These are phyloP conservation scores for Pristionchus entomophagus DNA, from an alignment of 2,888 invertebrate genomes.

Conservation along the genomic window DNA sequence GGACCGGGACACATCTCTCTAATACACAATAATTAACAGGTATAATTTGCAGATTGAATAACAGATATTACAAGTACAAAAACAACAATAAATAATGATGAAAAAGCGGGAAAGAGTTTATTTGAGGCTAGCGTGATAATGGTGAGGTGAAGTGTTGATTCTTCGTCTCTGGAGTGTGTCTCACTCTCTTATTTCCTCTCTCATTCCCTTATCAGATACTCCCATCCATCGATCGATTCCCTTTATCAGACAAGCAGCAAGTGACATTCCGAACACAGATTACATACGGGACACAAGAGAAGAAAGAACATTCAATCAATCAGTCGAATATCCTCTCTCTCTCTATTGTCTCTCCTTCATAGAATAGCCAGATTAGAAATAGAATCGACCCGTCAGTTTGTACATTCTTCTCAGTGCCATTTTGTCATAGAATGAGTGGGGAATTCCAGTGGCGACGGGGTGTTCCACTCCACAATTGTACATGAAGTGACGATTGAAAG, in stretches of 20 bases:
- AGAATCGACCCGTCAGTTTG: slow-evolving; percentile 73
- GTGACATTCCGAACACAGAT: slow-evolving; percentile 7
- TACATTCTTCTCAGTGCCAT: slow-evolving; percentile 66
- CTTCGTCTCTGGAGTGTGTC: slow-evolving; percentile 38
- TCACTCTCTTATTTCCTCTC: slow-evolving; percentile 42
- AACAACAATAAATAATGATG: slow-evolving; percentile 18
- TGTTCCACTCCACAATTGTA: slow-evolving; percentile 62
- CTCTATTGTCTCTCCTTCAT: not conserved
- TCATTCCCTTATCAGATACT: slow-evolving; percentile 12
- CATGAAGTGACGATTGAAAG: slow-evolving; percentile 74
- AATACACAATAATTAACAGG: not conserved
- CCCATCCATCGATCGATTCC: slow-evolving; percentile 14
- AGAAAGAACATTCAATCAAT: not conserved
- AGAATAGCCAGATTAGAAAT: slow-evolving; percentile 54
- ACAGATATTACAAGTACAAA: not conserved
- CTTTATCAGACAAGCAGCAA: not conserved
- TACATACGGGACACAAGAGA: not conserved
- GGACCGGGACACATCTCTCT: slow-evolving; percentile 53
- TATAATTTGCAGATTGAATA: not conserved
- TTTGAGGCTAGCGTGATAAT: slow-evolving; percentile 42
- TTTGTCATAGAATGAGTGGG: slow-evolving; percentile 63
- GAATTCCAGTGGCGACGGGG: slow-evolving; percentile 58
- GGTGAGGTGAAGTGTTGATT: slow-evolving; percentile 50
- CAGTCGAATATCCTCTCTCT: not conserved
- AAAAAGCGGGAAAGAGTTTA: slow-evolving; percentile 38